Base-by-base conservation (phyloP, 2,113 vertebrate species). In the Spea multiplicata region DNA sequence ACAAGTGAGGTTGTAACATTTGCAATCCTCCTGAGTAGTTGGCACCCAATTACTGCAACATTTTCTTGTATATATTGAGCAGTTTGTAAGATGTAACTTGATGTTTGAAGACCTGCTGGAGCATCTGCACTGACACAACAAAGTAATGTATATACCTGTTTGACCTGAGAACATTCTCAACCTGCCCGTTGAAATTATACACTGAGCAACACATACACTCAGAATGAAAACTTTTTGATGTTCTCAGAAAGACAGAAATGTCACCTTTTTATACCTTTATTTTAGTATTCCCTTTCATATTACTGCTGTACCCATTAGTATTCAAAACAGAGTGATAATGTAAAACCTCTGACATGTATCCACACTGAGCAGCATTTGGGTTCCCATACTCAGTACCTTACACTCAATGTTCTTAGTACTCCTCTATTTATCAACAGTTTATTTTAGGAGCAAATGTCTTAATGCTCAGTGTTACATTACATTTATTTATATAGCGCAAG, bases 281-380 rank as follows among this genome's bases (percentile, higher is more conserved):
- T 75, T 75, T 66, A 75, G 62, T 57, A 66, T 62, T 55, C 64
- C 62, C 50, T 67, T 66, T 66, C 53, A 66, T 75, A 75, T 67
- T 45, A 44, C 64, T 53, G 49, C 64, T 57, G 74, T 66, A 75
- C 62, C 55, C 66, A 66, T 65, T 75, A 67, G 74, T 75, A 75
- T 49, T 75, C 74, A 75, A 44, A 75, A 64, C n/a, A 75, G 30
- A 75, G 74, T 75, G 74, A 75, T 66, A 66, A 62, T 64, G 53
- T 52, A 49, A 49, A 75, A 75, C 53, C 74, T 52, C 52, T 67
- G 74, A 66, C 74, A 75, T 66, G 74, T 67, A 49, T 49, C 73
- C 61, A n/a, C 47, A 30, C 64, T 75, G 73, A 66, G 73, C 17
- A 75, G 61, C 73, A 52, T 47, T 17, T 64, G 73, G 73, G 61